Conservation (phyloP, 2,888 invertebrate genomes). For the Troilus luridus region DNA sequence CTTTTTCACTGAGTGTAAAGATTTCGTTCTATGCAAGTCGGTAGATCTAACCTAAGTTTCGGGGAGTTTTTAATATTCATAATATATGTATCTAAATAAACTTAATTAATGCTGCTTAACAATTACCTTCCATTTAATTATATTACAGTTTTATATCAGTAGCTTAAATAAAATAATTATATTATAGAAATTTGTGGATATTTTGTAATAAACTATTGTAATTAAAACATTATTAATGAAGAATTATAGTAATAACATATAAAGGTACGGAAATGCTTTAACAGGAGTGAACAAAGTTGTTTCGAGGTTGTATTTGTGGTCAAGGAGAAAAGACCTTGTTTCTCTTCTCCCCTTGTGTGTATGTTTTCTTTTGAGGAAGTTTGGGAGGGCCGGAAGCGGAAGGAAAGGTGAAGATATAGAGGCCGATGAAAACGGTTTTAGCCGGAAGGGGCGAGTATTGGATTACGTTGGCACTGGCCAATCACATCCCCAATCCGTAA, state of each 20-base stretch:
- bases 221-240: background rate
- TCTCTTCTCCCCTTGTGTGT: background rate
- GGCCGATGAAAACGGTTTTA: slow-evolving; percentile 40
- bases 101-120: no score
- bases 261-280: background rate
- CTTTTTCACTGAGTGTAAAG: no score
- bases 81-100: no score
- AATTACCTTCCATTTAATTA: no score
- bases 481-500: slow-evolving; percentile 56
- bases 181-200: no score
- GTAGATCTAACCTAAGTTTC: no score
- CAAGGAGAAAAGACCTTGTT: background rate
- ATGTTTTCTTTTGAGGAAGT: slow-evolving; percentile 9
- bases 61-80: no score
- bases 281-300: background rate
- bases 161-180: no score
- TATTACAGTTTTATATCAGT: no score
- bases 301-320: background rate
- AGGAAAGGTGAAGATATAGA: slow-evolving; percentile 49
- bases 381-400: background rate
- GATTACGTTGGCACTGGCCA: slow-evolving; percentile 18
- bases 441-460: slow-evolving; percentile 16
- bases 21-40: no score
- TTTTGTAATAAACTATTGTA: no score
- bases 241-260: background rate